Evolutionary conservation across 2,797 vertebrate species (phyloP).

Genomic region (Fringilla coelebs): DNA sequence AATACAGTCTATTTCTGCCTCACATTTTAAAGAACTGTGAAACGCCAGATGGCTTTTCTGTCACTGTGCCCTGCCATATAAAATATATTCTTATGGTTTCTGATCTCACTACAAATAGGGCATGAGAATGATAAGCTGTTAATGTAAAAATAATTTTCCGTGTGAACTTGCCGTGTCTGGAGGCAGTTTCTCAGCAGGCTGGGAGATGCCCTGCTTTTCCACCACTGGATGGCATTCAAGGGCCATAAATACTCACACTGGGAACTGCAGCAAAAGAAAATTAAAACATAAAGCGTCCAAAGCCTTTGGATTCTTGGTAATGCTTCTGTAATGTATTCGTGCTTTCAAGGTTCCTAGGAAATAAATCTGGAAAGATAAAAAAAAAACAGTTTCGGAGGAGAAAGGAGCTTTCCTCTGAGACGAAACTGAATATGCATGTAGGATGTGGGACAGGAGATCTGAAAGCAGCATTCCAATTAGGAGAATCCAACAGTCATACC

Average conservation of each 20-base stretch:
- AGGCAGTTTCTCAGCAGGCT: background rate
- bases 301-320: background rate
- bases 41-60: slow-evolving; percentile 13
- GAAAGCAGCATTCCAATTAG: background rate
- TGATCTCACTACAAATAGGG: background rate
- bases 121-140: background rate
- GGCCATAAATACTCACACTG: background rate
- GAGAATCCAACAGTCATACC: background rate
- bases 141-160: background rate
- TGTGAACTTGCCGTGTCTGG: background rate
- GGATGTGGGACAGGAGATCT: background rate
- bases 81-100: background rate
- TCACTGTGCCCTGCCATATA: background rate
- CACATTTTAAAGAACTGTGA: background rate
- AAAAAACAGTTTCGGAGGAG: background rate
- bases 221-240: slow-evolving; percentile 70
- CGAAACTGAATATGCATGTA: background rate
- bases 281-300: background rate
- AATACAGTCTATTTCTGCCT: background rate
- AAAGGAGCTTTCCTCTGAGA: slow-evolving; percentile 25
- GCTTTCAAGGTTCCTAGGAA: slow-evolving; percentile 6
- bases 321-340: background rate
- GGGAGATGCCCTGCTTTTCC: background rate
- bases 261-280: background rate
- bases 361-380: slow-evolving; percentile 12